Base-by-base conservation (phyloP, 2,113 vertebrate genomes). In the Puffinus mauretanicus region DNA sequence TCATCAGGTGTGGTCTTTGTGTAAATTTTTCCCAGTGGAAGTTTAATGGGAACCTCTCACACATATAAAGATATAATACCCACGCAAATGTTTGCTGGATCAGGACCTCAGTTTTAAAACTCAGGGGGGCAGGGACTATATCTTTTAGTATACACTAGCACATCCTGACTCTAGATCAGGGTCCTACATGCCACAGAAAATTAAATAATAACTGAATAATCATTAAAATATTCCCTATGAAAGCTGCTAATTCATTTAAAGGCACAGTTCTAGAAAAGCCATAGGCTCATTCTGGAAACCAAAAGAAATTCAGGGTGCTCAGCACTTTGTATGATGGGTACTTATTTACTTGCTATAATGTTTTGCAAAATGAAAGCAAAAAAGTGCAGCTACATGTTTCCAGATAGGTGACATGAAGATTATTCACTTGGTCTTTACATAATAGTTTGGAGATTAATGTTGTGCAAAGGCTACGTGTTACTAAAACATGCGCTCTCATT, bases 1-100 rank as follows among this genome's bases (percentile, higher is more conserved):
- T 96, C 82, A 82, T 82, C 82, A 95, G 92, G 90, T 92, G 89
- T 95, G 96, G 96, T 86, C 95, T 94, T 93, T 82, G 78, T 95
- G 54, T 49, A 82, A 75, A 40, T 83, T 86, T 86, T 86, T 72
- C 89, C 57, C 90, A 67, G 76, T 40, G 64, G 76, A 94, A 65
- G 29, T 47, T 94, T 73, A 83, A 88, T 75, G 52, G 72, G 65
- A 93, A 91, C 25, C 46, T 86, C 84, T 94, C 40, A 57, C 34
- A 86, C 14, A 20, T 29, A 70, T 64, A 52, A 93, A 86, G 93
- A 78, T 61, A 79, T 17, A 77, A 90, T 72, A 55, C 4, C 73
- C 76, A 70, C n/a, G 46, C 34, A 91, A 89, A 84, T 47, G 38
- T 79, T 90, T 65, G 67, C 76, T 79, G 76, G 58, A 90, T 26